These are phyloP conservation scores for Gracilinanus agilis DNA, from an alignment of 2,113 vertebrate genomes.

Conservation along the genomic window DNA sequence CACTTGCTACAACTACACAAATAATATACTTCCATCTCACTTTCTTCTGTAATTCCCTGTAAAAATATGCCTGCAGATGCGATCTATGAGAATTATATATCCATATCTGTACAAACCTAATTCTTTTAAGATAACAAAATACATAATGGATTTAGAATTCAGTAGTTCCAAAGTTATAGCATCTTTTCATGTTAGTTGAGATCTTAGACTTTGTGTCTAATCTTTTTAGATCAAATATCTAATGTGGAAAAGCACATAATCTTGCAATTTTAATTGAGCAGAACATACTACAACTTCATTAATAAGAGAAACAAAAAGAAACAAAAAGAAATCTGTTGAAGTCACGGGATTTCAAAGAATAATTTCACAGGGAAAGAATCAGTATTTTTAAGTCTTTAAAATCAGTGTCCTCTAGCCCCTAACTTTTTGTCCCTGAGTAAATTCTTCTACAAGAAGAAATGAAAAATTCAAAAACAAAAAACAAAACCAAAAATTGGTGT, in stretches of 20 bases:
- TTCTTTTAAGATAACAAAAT: slow-evolving; percentile 15
- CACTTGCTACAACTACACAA: background rate
- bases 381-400: background rate
- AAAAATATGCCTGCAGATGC: background rate
- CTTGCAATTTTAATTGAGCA: background rate
- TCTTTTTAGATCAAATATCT: slow-evolving; percentile 25
- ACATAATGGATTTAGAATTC: slow-evolving; percentile 22
- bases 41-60: background rate
- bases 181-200: slow-evolving; percentile 27
- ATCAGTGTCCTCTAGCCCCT: background rate
- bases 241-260: background rate
- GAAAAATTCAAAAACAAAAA: background rate
- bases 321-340: slow-evolving; percentile 9
- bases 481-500: background rate
- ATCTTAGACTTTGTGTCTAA: background rate
- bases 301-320: slow-evolving; percentile 20
- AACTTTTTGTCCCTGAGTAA: background rate
- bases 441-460: slow-evolving; percentile 41
- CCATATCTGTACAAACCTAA: background rate
- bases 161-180: slow-evolving; percentile 18
- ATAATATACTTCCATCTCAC: background rate
- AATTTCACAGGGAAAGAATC: background rate
- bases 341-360: background rate
- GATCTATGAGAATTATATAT: background rate
- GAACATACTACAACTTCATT: background rate